These are phyloP conservation scores for Cariama cristata DNA, from an alignment of 2,113 vertebrate species.

Conservation along the genomic window DNA sequence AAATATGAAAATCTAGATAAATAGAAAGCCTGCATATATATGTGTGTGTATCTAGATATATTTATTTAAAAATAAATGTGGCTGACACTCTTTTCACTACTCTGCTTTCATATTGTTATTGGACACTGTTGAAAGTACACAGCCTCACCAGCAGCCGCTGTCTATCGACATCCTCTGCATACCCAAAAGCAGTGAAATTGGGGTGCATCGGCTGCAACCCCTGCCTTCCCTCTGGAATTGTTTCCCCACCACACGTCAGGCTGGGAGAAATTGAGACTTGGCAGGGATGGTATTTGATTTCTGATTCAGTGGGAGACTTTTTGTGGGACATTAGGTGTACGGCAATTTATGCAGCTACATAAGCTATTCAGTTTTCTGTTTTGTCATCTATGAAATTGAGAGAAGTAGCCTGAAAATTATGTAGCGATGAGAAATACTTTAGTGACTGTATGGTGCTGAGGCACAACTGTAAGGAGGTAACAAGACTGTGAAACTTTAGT, in stretches of 20 bases:
- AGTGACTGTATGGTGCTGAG: background rate
- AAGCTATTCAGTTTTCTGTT: background rate
- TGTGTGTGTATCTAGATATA: background rate
- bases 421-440: background rate
- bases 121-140: background rate
- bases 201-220: background rate
- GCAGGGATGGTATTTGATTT: background rate
- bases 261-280: background rate
- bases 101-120: background rate
- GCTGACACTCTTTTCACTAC: background rate
- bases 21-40: background rate
- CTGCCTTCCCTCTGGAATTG: background rate
- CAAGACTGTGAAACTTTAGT: background rate
- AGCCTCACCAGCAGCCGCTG: background rate
- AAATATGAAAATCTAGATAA: background rate
- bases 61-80: background rate
- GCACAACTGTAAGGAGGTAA: background rate
- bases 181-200: background rate
- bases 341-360: background rate
- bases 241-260: background rate
- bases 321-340: background rate
- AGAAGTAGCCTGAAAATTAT: slow-evolving; percentile 11
- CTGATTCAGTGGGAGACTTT: background rate
- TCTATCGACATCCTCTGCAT: background rate
- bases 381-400: background rate